Conservation (phyloP, 2,797 vertebrate genomes). For the Mionectes olivaceus region DNA sequence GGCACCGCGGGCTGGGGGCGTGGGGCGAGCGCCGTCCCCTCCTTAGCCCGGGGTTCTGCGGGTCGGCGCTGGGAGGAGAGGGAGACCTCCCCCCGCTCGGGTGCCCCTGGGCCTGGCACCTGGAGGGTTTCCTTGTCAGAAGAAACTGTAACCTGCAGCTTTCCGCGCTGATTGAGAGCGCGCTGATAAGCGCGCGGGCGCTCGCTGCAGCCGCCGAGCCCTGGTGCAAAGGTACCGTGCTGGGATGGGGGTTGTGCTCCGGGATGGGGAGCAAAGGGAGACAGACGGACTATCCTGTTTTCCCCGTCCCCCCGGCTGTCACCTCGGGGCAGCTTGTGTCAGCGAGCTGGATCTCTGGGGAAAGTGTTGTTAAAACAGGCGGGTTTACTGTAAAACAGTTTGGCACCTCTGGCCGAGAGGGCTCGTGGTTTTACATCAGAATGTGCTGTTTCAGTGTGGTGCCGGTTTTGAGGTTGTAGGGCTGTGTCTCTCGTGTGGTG, state of each 20-base stretch:
- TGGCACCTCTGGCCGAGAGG: accelerated
- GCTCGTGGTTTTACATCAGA: not conserved
- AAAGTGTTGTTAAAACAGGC: accelerated
- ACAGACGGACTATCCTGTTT: not conserved
- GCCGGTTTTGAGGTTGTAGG: accelerated
- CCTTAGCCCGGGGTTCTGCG: not conserved
- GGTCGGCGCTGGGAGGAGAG: not conserved
- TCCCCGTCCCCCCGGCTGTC: not conserved
- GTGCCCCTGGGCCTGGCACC: not conserved
- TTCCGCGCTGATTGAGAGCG: not conserved
- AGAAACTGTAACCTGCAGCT: not conserved
- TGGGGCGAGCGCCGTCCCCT: not conserved
- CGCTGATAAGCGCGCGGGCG: not conserved
- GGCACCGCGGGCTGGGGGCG: not conserved
- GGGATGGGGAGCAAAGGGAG: not conserved
- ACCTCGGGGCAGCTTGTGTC: not conserved
- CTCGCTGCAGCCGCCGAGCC: not conserved
- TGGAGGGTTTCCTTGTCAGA: not conserved
- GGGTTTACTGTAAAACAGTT: not conserved
- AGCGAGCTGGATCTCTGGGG: not conserved
- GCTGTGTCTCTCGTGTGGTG: accelerated
- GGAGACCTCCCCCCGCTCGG: not conserved
- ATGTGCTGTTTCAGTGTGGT: accelerated
- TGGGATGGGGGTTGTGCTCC: accelerated
- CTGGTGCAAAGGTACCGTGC: not conserved